Percentiles rank a stretch among this genome's conserved stretches.
Evolutionary conservation across 2,797 vertebrate species (phyloP).

Genomic region (Tarsius wallacei): DNA sequence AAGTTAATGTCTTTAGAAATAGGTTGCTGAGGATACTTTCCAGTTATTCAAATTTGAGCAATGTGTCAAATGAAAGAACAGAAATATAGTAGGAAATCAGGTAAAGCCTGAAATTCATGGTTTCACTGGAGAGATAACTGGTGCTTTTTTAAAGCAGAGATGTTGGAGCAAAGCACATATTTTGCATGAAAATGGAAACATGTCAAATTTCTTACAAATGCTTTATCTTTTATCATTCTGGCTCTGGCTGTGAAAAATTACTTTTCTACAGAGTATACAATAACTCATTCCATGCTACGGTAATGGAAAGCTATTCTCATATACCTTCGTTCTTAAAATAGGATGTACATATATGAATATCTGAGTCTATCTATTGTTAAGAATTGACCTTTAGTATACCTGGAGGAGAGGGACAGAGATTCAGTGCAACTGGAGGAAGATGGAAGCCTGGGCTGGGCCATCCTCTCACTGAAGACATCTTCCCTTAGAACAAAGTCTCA

Average conservation of each 20-base stretch:
- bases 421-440: not conserved
- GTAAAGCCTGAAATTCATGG: not conserved
- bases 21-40: not conserved
- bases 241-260: conserved; percentile 34
- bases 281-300: not conserved
- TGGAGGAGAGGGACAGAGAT: not conserved
- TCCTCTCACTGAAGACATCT: not conserved
- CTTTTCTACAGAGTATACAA: conserved; percentile 14
- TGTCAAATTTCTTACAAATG: conserved; percentile 6
- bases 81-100: not conserved
- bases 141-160: conserved; percentile 30
- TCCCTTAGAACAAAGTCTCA: not conserved
- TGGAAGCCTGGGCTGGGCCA: rapidly evolving
- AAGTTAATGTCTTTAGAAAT: not conserved
- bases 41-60: conserved; percentile 42
- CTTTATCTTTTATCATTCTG: conserved; percentile 41
- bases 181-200: conserved; percentile 57
- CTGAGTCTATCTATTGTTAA: not conserved
- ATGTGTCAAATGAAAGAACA: not conserved
- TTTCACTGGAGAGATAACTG: conserved; percentile 35
- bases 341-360: not conserved
- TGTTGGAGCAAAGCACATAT: conserved; percentile 9
- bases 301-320: not conserved
- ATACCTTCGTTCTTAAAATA: not conserved
- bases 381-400: not conserved